Base-by-base conservation (phyloP, 2,113 vertebrate species). In the Heterocephalus glaber region DNA sequence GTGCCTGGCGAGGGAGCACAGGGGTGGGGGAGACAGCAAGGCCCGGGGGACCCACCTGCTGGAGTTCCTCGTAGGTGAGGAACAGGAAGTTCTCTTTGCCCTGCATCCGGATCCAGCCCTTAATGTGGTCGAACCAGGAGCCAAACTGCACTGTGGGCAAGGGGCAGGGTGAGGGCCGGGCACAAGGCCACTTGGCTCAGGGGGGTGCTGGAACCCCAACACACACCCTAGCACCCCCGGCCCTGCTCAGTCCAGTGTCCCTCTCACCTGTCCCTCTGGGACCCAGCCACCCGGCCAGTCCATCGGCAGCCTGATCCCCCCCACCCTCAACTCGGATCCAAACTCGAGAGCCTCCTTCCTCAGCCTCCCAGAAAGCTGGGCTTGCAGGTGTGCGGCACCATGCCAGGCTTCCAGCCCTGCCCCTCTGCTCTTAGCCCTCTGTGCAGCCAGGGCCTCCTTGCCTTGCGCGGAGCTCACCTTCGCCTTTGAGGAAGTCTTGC, bases 41-140 rank as follows among this genome's bases (percentile, higher is more conserved):
- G 44, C 47, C 3, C 5, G 22, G 41, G 33, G 16, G 6, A 20
- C 61, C 14, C 70, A 98, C 98, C 98, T 98, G 94, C 76, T 98
- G 95, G n/a, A 98, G 96, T 70, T 98, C 98, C 92, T 98, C 98
- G 0, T 98, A 98, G 47, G 98, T 98, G 72, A 98, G 96, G 54
- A 97, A 97, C 77, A 98, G 97, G 83, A 98, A 98, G 88, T 98
- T 98, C 35, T 98, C 97, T 9, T 89, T 92, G 60, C 90, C 97
- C 90, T 91, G 90, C 98, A 98, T 97, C 96, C 96, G 97, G 96
- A 98, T 94, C 98, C 98, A 98, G 72, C 98, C 98, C 92, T 98
- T 98, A 52, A 98, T 96, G 70, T 98, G 98, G 94, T 98, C 97
- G 49, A 98, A 98, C 98, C 98, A 98, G 97, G 98, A 98, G 76